These are phyloP conservation scores for Thamnaconus septentrionalis DNA, from an alignment of 2,113 vertebrate species.

Conservation along the genomic window DNA sequence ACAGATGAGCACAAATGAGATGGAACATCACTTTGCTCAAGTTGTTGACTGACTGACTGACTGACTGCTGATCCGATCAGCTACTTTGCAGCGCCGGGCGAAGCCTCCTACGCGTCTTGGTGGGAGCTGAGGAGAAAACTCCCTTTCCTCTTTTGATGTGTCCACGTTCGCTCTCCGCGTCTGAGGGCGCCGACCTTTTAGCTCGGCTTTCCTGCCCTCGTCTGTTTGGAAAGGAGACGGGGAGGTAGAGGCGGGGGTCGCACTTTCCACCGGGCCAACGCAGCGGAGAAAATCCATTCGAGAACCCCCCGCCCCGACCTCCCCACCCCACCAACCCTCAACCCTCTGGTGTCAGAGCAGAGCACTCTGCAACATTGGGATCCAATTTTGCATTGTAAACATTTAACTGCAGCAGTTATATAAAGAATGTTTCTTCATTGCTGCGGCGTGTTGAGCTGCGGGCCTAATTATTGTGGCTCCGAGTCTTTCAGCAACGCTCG, in stretches of 20 bases:
- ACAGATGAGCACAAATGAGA: no score
- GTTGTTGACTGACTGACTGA: no score
- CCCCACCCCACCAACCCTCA: slow-evolving; percentile 20
- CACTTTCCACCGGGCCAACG: slow-evolving; percentile 10
- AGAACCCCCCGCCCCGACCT: slow-evolving; percentile 12
- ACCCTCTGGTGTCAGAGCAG: slow-evolving; percentile 21
- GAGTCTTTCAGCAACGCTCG: background rate
- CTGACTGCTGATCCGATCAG: no score
- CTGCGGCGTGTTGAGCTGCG: slow-evolving; percentile 4
- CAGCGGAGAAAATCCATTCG: slow-evolving; percentile 58
- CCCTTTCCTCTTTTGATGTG: slow-evolving; percentile 56
- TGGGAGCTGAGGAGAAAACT: background rate
- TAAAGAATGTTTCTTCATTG: slow-evolving; percentile 18
- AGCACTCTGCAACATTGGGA: slow-evolving; percentile 50
- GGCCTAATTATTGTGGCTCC: slow-evolving; percentile 3
- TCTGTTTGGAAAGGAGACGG: slow-evolving; percentile 32
- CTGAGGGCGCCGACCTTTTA: slow-evolving; percentile 56
- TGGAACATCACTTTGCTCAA: no score
- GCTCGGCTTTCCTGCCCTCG: slow-evolving; percentile 41
- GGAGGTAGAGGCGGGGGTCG: slow-evolving; percentile 9
- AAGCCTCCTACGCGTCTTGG: no score
- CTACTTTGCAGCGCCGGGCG: no score
- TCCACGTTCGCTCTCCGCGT: slow-evolving; percentile 37
- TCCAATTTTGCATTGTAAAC: slow-evolving; percentile 29
- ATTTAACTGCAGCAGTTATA: slow-evolving; percentile 32